phyloP scores from a whole-genome alignment of 2,888 invertebrate genomes.

The Ochlodes sylvanus region DNA sequence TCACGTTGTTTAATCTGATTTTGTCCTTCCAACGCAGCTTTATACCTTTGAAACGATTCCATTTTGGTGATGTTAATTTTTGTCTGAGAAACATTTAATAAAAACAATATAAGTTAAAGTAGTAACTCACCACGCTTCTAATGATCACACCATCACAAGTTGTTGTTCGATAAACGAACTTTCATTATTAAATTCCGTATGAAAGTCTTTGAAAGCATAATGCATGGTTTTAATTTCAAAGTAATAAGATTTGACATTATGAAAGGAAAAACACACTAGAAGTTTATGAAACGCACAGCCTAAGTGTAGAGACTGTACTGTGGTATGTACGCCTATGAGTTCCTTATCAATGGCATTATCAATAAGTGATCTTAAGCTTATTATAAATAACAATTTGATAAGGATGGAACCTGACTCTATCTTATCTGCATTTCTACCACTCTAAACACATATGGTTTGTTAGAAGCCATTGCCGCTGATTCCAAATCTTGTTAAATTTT shows the following conservation, averaged over 20 bases:
- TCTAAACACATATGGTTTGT: conserved; percentile 54
- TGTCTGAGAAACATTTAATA: conserved; percentile 89
- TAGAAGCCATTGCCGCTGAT: conserved; percentile 38
- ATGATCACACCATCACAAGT: conserved; percentile 66
- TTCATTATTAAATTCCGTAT: conserved; percentile 62
- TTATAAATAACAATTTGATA: conserved; percentile 78
- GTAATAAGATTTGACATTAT: conserved; percentile 68
- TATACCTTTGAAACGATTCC: conserved; percentile 99
- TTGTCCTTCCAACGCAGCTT: conserved; percentile 99
- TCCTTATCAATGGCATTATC: conserved; percentile 73
- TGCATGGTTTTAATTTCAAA: conserved; percentile 70
- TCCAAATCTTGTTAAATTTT: background rate
- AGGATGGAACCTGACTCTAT: conserved; percentile 69
- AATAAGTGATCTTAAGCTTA: conserved; percentile 78
- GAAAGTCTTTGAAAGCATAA: conserved; percentile 66
- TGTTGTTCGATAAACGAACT: conserved; percentile 60
- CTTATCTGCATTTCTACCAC: conserved; percentile 69
- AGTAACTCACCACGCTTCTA: conserved; percentile 67
- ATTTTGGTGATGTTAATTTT: conserved; percentile 99
- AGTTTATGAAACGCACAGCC: conserved; percentile 59
- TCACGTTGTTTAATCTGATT: conserved; percentile 99
- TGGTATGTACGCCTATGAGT: conserved; percentile 59
- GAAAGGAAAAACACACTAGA: conserved; percentile 44
- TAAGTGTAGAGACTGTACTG: conserved; percentile 62
- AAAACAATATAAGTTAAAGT: conserved; percentile 46